These are phyloP conservation scores for Andrena trimmerana DNA, from an alignment of 2,888 invertebrate genomes.

Conservation along the genomic window DNA sequence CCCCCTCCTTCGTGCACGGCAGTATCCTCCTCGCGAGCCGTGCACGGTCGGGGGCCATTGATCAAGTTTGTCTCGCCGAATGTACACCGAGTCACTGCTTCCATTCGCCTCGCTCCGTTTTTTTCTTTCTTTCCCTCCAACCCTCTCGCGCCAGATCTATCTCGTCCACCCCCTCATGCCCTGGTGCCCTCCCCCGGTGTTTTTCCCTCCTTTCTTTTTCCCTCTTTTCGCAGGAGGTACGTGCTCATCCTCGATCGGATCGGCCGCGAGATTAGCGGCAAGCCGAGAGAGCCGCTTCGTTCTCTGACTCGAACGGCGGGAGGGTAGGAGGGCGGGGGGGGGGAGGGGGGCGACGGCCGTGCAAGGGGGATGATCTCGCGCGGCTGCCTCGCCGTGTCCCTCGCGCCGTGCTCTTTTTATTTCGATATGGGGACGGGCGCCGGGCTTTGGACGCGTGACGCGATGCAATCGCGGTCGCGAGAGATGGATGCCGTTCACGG, in stretches of 20 bases:
- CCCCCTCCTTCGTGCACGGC: neutral
- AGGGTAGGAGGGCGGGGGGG: neutral
- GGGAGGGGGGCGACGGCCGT: conserved; percentile 10
- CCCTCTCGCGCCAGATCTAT: conserved; percentile 13
- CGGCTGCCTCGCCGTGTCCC: conserved; percentile 38
- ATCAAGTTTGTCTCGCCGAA: conserved; percentile 61
- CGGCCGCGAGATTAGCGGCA: conserved; percentile 60
- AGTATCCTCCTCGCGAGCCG: conserved; percentile 27
- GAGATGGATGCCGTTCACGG: conserved; percentile 22
- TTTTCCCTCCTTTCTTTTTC: conserved; percentile 26
- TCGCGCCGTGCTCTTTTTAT: conserved; percentile 8
- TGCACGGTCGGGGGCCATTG: conserved; percentile 48
- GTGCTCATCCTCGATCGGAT: conserved; percentile 58
- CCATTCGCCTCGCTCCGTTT: conserved; percentile 3
- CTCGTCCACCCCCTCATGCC: neutral
- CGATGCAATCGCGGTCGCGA: conserved; percentile 25
- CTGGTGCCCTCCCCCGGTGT: neutral
- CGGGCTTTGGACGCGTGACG: conserved; percentile 16
- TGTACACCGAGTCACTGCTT: conserved; percentile 49
- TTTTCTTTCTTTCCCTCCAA: conserved; percentile 4
- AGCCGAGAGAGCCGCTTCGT: conserved; percentile 40
- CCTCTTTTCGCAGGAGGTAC: conserved; percentile 37
- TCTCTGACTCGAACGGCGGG: conserved; percentile 13
- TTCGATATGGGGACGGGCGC: conserved; percentile 3
- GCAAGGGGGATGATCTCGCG: conserved; percentile 52